Evolutionary conservation across 1,140 invertebrate genomes (phyloP), one percentile per base, ranked within the genome.

Genomic region (Sycobia sp.): DNA sequence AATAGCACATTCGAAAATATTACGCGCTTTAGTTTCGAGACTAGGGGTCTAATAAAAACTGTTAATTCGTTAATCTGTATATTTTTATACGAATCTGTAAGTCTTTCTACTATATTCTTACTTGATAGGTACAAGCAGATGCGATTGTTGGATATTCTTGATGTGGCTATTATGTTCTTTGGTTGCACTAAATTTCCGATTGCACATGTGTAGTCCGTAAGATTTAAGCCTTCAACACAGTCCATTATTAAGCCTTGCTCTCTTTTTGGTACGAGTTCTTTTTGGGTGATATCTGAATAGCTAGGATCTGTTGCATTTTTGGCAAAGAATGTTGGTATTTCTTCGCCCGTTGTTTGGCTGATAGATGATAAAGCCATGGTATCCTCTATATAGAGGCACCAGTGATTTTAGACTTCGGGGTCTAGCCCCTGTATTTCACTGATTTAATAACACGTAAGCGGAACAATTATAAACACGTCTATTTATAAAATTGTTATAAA

Each of bases 1-100:
- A 38, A 38, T n/a, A 22, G 14, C 2, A 55, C 36, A 27, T 55
- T 55, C 11, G 57, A 59, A 4, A 49, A 5, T 23, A 59, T 59
- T 13, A 50, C 27, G 25, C 57, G 49, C 18, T 59, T 49, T 5
- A 20, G 5, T 27, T 44, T 46, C 4, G 29, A 50, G 13, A 57
- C 22, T 4, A 57, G 32, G 1, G 47, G 62, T 20, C 54, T 22
- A 4, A 63, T n/a, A 25, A n/a, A 8, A 1, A 49, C 20, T 18
- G 8, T 38, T 0, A 0, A 7, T 20, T 18, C 1, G n/a, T 13
- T 13, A 20, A 44, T 44, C 7, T 20, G 7, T 0, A 44, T 4
- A 7, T 4, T 18, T 18, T 44, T 22, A n/a, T 7, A n/a, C 22
- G 18, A 7, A 7, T 44, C 41, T 1, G 20, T 18, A 5, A 44